Evolutionary conservation across 2,113 vertebrate species (phyloP).

Genomic region (Chaetura pelagica): DNA sequence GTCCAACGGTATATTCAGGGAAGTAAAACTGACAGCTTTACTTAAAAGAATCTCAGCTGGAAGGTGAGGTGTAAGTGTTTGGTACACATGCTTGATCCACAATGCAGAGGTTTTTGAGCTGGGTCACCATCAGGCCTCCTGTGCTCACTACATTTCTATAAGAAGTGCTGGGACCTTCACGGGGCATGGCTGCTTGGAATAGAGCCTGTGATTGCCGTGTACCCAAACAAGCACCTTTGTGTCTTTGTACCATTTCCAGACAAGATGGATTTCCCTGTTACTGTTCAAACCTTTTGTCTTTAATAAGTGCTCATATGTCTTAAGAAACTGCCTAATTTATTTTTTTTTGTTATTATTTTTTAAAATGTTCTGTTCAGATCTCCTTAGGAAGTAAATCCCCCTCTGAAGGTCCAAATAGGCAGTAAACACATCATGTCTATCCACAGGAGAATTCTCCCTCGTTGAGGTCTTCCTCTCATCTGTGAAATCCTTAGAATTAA

Average conservation of each 20-base stretch:
- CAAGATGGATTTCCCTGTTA: background rate
- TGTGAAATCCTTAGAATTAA: background rate
- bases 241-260: background rate
- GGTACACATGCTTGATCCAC: background rate
- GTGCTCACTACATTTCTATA: background rate
- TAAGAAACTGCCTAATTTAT: background rate
- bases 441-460: background rate
- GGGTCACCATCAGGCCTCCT: background rate
- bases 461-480: background rate
- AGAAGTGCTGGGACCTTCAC: accelerated
- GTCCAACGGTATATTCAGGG: background rate
- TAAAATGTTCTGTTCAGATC: background rate
- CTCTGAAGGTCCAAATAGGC: background rate
- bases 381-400: background rate
- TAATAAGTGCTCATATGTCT: background rate
- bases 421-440: background rate
- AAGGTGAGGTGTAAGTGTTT: background rate
- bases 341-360: background rate
- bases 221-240: background rate
- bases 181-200: background rate
- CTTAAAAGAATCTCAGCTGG: background rate
- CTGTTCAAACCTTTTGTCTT: background rate
- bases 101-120: background rate
- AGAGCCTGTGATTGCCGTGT: background rate
- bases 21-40: background rate